Evolutionary conservation across 2,888 invertebrate genomes (phyloP).

Genomic region (Cistogaster globosa): DNA sequence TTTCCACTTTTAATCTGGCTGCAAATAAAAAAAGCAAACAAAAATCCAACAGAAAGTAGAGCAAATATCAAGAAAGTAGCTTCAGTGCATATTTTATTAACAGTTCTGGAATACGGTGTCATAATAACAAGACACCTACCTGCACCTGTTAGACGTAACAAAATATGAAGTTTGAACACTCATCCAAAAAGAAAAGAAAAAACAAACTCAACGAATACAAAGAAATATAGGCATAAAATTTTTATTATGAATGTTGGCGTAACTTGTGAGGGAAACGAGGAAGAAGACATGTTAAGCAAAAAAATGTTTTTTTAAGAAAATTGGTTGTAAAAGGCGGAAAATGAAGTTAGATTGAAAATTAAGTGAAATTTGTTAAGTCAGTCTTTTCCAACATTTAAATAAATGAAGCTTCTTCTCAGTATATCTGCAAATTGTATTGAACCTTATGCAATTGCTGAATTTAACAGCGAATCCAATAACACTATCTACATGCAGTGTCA

Average conservation of each 20-base stretch:
- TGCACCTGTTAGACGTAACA: slow-evolving; percentile 54
- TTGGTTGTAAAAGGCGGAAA: slow-evolving; percentile 29
- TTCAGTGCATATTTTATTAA: slow-evolving; percentile 60
- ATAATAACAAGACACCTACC: slow-evolving; percentile 55
- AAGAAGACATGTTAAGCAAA: slow-evolving; percentile 13
- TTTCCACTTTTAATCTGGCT: slow-evolving; percentile 38
- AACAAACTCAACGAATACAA: neutral
- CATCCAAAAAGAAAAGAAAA: neutral
- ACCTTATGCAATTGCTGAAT: no score
- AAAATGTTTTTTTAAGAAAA: slow-evolving; percentile 35
- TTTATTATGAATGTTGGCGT: slow-evolving; percentile 23
- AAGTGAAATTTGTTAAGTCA: neutral
- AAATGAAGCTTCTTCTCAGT: no score
- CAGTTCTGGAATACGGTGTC: slow-evolving; percentile 54
- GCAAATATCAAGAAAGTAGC: slow-evolving; percentile 53
- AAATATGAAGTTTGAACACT: slow-evolving; percentile 43
- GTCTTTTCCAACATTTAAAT: neutral
- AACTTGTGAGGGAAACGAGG: neutral
- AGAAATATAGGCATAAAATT: slow-evolving; percentile 35
- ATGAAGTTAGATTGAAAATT: slow-evolving; percentile 15
- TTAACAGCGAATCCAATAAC: no score
- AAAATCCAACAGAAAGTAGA: slow-evolving; percentile 42
- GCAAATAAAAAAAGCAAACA: slow-evolving; percentile 25
- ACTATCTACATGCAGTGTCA: no score
- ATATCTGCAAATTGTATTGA: no score